A percentile compares a stretch with the other conserved stretches of the same genome.
These are phyloP conservation scores for Julus scandinavius DNA, from an alignment of 2,888 invertebrate genomes.

Conservation along the genomic window DNA sequence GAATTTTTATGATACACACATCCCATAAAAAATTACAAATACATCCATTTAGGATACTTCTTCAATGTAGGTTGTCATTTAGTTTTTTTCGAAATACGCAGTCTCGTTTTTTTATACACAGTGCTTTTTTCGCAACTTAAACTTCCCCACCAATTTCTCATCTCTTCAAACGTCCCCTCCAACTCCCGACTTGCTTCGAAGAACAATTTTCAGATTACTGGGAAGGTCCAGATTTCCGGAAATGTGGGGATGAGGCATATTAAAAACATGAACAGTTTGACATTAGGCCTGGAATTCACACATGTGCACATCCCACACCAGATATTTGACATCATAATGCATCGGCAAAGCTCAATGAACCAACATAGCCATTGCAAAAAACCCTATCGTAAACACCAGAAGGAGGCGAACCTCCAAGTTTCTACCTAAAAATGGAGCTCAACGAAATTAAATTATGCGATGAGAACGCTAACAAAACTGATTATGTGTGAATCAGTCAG, in stretches of 20 bases:
- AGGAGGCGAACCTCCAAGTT: not conserved
- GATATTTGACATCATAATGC: constrained; percentile 16
- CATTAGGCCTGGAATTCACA: constrained; percentile 21
- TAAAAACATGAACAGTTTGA: constrained; percentile 26
- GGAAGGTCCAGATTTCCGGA: constrained; percentile 16
- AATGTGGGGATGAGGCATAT: not conserved
- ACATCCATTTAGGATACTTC: not conserved
- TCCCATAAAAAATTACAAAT: no score
- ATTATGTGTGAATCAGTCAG: constrained; percentile 33
- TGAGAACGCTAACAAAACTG: constrained; percentile 6
- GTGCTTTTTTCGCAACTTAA: not conserved
- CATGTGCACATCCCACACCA: constrained; percentile 19
- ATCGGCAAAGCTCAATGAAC: constrained; percentile 9
- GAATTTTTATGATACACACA: no score
- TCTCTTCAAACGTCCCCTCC: not conserved
- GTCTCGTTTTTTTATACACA: not conserved
- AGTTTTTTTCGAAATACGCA: not conserved
- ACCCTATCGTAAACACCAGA: not conserved
- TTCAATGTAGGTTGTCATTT: not conserved
- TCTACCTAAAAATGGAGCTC: constrained; percentile 4
- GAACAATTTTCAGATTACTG: constrained; percentile 26
- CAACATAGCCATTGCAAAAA: constrained; percentile 21
- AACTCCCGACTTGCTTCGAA: not conserved
- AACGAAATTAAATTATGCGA: constrained; percentile 22
- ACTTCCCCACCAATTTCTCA: constrained; percentile 19